These are phyloP conservation scores for Nanorana parkeri DNA, from an alignment of 2,113 vertebrate genomes.

Conservation along the genomic window DNA sequence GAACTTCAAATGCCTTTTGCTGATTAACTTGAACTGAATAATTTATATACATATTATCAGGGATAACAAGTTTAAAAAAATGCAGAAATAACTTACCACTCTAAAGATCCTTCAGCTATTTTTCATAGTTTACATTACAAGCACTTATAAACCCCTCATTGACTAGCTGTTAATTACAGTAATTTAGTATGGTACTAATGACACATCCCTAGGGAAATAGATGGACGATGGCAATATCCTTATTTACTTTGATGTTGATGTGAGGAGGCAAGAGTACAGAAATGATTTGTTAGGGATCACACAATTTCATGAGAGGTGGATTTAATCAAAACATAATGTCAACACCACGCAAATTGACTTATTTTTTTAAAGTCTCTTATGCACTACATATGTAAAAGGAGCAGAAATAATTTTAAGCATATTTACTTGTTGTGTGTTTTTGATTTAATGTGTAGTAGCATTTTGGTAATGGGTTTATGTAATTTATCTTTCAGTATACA, in stretches of 20 bases:
- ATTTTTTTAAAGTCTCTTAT: background rate
- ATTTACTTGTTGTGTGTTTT: too few species aligned
- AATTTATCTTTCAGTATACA: too few species aligned
- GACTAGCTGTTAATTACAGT: slow-evolving; percentile 31
- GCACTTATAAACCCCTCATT: background rate
- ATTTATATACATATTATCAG: too few species aligned
- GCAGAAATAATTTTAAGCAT: background rate
- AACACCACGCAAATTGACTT: background rate
- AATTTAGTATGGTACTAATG: slow-evolving; percentile 41
- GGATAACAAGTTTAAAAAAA: too few species aligned
- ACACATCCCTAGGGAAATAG: slow-evolving; percentile 40
- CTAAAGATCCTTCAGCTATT: background rate
- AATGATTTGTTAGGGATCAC: slow-evolving; percentile 47
- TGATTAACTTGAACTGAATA: too few species aligned
- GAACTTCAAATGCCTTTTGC: too few species aligned
- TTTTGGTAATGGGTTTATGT: too few species aligned
- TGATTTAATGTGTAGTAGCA: too few species aligned
- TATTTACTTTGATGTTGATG: slow-evolving; percentile 49
- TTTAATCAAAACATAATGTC: slow-evolving; percentile 6
- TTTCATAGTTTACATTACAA: slow-evolving; percentile 24
- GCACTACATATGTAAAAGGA: background rate
- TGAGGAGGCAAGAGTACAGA: slow-evolving; percentile 48
- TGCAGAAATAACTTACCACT: too few species aligned
- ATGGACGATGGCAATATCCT: slow-evolving; percentile 36
- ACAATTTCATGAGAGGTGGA: slow-evolving; percentile 19